Conservation (phyloP, 2,113 vertebrate genomes). For the Rhea pennata region DNA sequence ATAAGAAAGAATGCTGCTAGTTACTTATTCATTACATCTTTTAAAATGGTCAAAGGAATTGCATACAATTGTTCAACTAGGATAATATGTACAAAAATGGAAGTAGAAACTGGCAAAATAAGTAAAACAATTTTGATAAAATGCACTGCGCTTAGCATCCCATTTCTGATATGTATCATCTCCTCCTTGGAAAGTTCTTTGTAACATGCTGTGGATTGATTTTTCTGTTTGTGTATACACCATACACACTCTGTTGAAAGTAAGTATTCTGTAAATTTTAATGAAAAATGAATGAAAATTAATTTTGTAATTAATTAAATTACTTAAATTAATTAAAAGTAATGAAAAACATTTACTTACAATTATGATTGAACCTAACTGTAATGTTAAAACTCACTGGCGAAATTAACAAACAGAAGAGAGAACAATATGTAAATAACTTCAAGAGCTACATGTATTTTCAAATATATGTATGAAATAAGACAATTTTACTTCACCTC, state of each 20-base stretch:
- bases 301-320: too few species aligned
- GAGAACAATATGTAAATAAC: background rate
- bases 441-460: background rate
- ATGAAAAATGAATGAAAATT: too few species aligned
- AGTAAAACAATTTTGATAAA: background rate
- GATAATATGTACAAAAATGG: background rate
- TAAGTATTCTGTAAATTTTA: background rate
- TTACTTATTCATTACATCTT: background rate
- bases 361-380: background rate
- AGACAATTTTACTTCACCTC: background rate
- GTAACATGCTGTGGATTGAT: background rate
- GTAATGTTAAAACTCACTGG: background rate
- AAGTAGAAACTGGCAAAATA: background rate
- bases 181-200: background rate
- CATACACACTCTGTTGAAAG: background rate
- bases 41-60: background rate
- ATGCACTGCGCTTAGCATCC: background rate
- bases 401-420: background rate
- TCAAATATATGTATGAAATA: background rate
- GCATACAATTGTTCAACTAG: background rate
- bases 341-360: background rate
- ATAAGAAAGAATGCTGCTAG: background rate
- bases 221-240: background rate
- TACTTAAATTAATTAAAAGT: too few species aligned
- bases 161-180: background rate